A percentile compares a stretch with the other conserved stretches of the same genome.
phyloP scores from a whole-genome alignment of 2,888 invertebrate species.

The Fragum fragum region DNA sequence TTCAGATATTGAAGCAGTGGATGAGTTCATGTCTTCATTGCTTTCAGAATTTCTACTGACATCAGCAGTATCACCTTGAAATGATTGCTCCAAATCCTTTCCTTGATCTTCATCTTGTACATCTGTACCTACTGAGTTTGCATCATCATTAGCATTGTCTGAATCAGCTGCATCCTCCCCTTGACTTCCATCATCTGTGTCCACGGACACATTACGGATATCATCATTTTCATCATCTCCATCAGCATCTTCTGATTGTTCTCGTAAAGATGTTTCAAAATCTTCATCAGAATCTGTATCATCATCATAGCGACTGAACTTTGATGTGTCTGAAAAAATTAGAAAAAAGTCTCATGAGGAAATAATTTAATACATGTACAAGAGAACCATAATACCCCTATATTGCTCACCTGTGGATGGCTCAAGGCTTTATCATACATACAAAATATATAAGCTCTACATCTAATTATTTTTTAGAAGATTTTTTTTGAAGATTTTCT shows the following conservation, averaged over 20 bases:
- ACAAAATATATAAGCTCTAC: no score
- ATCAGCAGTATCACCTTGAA: neutral
- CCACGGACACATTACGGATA: no score
- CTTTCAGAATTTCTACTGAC: neutral
- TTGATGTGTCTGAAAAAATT: conserved; percentile 72
- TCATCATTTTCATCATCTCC: neutral
- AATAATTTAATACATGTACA: no score
- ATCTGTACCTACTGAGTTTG: neutral
- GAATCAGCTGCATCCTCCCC: neutral
- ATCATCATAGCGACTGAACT: conserved; percentile 78
- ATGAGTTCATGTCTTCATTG: neutral
- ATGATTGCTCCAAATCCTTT: neutral
- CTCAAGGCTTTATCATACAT: no score
- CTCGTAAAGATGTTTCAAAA: conserved; percentile 55
- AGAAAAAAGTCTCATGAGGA: conserved; percentile 24
- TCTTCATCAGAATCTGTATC: conserved; percentile 74
- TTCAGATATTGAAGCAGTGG: neutral
- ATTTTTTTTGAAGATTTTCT: no score
- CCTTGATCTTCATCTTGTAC: conserved; percentile 18
- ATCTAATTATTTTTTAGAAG: no score
- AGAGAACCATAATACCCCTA: neutral
- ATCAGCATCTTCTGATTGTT: neutral
- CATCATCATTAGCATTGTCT: neutral
- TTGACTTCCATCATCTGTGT: no score
- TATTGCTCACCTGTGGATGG: neutral